Base-by-base conservation (phyloP, 2,888 invertebrate species). In the Epinotia demarniana region DNA sequence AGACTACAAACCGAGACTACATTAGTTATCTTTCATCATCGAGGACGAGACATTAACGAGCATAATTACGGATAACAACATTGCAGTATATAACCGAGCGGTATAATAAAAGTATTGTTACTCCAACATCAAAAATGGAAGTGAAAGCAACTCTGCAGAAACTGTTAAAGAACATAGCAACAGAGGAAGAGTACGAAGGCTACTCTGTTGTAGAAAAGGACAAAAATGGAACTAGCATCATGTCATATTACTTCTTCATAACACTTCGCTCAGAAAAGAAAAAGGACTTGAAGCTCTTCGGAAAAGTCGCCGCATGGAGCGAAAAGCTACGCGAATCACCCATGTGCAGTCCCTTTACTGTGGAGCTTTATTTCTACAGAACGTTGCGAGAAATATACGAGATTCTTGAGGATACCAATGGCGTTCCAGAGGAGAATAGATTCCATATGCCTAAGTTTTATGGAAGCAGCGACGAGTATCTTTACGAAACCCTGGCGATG, bases 351-450 rank as follows among this genome's bases (percentile, higher is more conserved):
- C 49, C 49, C 2, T 64, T 9, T 19, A 11, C 23, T 4, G 49
- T 49, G 0, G 64, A 64, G 4, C 16, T 64, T 16, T 23, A 23
- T 23, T 64, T 64, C 23, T 64, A 64, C 13, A 49, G 19, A n/a
- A 64, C 49, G 3, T 49, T 64, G 23, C 49, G 64, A 23, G 16
- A 46, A 8, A 9, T 23, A 64, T 64, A 49, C 13, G 46, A 64
- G 3, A 64, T 9, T 19, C 6, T 64, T 23, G 64, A 64, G 16
- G 16, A 16, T 4, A 64, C n/a, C 4, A 23, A 5, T 9, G 49
- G 16, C 23, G 64, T 64, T 16, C 64, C 64, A 23, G 16, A 64
- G 23, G 64, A 64, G 49, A 23, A 64, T 49, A 64, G 64, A 46
- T 49, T 64, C 64, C 49, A 23, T 11, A 64, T 23, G 23, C 64